phyloP scores from a whole-genome alignment of 2,113 vertebrate genomes.

The Crotalus helleri region DNA sequence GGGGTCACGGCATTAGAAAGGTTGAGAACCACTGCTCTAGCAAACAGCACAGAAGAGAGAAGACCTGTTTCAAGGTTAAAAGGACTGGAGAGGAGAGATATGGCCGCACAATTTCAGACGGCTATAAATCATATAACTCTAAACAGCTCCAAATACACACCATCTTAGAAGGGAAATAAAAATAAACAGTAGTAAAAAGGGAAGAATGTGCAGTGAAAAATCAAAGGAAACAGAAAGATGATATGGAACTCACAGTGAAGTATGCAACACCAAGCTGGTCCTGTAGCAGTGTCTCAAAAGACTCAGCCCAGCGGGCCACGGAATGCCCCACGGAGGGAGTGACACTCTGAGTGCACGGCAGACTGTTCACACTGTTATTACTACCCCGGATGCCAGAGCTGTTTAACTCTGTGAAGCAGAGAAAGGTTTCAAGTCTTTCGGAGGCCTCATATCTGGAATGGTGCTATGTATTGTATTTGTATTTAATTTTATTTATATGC shows the following conservation, averaged over 20 bases:
- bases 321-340: conserved; percentile 68
- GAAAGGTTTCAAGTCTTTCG: conserved; percentile 11
- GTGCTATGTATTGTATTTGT: too few species aligned
- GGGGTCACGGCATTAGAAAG: too few species aligned
- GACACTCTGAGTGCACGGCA: conserved; percentile 73
- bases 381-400: conserved; percentile 69
- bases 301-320: conserved; percentile 91
- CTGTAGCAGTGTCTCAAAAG: conserved; percentile 91
- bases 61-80: background rate
- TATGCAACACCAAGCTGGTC: conserved; percentile 82
- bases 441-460: background rate
- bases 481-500: too few species aligned
- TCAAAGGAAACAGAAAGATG: background rate
- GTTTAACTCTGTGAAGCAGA: conserved; percentile 56
- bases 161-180: background rate
- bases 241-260: conserved; percentile 84
- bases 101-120: background rate
- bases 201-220: background rate
- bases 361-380: conserved; percentile 81
- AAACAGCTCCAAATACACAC: background rate
- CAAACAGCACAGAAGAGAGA: background rate
- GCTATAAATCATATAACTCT: background rate
- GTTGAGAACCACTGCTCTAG: too few species aligned
- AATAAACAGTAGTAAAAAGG: background rate
- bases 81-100: background rate